Conservation (phyloP, 2,888 invertebrate genomes). For the Watsonalla cultraria region DNA sequence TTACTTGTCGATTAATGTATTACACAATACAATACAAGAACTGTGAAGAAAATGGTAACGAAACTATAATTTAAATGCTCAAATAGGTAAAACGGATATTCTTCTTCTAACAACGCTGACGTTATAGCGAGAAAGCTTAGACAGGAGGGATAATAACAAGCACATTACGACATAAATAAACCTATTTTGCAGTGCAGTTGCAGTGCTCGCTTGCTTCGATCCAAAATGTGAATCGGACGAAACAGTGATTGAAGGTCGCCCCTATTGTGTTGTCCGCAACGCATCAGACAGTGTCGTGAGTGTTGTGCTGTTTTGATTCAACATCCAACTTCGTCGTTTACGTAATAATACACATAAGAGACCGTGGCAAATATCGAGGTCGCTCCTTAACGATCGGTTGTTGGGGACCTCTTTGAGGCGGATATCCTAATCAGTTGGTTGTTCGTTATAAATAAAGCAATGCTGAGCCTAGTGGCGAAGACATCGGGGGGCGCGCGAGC, state of each 20-base stretch:
- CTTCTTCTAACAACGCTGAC: no score
- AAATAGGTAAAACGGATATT: no score
- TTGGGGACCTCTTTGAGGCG: slow-evolving; percentile 1
- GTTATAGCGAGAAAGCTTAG: no score
- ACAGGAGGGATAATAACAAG: no score
- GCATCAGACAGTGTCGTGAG: slow-evolving; percentile 8
- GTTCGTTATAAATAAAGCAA: slow-evolving; percentile 8
- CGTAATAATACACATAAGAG: slow-evolving; percentile 8
- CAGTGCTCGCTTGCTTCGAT: slow-evolving; percentile 65
- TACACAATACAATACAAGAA: no score
- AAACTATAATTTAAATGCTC: no score
- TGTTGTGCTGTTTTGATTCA: not conserved
- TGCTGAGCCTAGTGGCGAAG: slow-evolving; percentile 42
- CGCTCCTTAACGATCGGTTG: not conserved
- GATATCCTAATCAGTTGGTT: slow-evolving; percentile 14
- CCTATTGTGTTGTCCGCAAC: slow-evolving; percentile 23
- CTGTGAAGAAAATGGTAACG: no score
- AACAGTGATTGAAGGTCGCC: slow-evolving; percentile 41
- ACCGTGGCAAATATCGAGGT: not conserved
- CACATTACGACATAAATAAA: slow-evolving; percentile 11
- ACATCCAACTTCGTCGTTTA: slow-evolving; percentile 4
- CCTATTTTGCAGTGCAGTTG: no score
- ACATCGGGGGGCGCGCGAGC: slow-evolving; percentile 81
- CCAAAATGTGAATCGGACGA: slow-evolving; percentile 50
- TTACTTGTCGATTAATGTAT: no score